Conservation (phyloP, 2,113 vertebrate genomes). For the Xyliphius kryptos region DNA sequence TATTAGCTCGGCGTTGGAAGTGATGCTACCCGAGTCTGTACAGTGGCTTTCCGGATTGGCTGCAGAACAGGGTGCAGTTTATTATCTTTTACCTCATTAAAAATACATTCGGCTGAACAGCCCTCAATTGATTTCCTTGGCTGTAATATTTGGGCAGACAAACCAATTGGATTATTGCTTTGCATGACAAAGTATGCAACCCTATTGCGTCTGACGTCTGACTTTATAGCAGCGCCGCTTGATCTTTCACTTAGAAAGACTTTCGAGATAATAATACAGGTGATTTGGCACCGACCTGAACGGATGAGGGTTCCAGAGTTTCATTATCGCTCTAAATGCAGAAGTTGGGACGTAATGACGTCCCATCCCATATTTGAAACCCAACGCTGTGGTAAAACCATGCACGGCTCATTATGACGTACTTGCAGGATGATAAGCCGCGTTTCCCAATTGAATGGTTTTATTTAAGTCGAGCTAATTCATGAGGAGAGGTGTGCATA, state of each 20-base stretch:
- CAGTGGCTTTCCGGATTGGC: not conserved
- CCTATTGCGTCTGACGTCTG: conserved; percentile 13
- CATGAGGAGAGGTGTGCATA: conserved; percentile 7
- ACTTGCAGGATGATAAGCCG: not conserved
- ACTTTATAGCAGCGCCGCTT: conserved; percentile 3
- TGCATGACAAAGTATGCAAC: conserved; percentile 22
- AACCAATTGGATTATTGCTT: conserved; percentile 36
- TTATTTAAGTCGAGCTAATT: not conserved
- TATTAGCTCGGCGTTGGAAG: not conserved
- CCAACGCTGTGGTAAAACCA: no score
- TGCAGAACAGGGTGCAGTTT: conserved; percentile 21
- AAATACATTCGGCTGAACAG: conserved; percentile 30
- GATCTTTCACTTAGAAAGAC: conserved; percentile 2
- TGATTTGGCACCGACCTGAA: no score
- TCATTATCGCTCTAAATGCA: no score
- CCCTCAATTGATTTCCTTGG: conserved; percentile 26
- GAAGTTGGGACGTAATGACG: no score
- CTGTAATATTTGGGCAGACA: conserved; percentile 36
- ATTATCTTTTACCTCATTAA: conserved; percentile 22
- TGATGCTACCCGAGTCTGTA: not conserved
- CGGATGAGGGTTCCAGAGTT: no score
- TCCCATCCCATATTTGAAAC: no score
- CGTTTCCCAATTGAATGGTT: not conserved
- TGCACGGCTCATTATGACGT: not conserved
- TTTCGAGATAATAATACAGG: not conserved